Evolutionary conservation across 92 coral and sea anemone genomes (phyloP), one percentile per base, ranked within the genome.

Genomic region (Palythoa caribaeorum): DNA sequence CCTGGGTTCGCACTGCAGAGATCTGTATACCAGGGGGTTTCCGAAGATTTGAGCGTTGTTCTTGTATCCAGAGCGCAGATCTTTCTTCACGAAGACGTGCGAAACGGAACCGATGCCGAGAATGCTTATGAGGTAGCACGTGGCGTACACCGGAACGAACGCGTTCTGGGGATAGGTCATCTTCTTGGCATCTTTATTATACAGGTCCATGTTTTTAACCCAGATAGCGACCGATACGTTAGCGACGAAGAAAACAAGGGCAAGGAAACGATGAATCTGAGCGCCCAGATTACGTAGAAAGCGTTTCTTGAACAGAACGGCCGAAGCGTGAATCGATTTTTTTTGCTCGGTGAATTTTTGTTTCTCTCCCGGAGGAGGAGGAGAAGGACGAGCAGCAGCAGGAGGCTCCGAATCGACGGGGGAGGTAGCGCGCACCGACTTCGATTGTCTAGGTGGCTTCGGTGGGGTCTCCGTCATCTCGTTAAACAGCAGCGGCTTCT

Each of bases 141-240:
- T 11, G 9, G 38, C 73, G 5, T 69, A 69, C 5, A 69, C 38
- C 2, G 73, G 73, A 69, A 69, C 73, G n/a, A 69, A 69, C 1
- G 73, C 38, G 14, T 69, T 69, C 13, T 69, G 73, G 2, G 73
- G 73, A 20, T 69, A 69, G 5, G 73, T 69, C 19, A 69, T 4
- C 5, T 69, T 69, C n/a, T 69, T 69, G n/a, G 73, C 73, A 69
- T 69, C 73, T 69, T 69, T 69, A 69, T 69, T 69, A 69, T 69
- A 69, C 5, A 69, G 13, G 73, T 69, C 73, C 73, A 69, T 69
- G 14, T 7, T 69, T 38, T 69, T 69, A 28, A 69, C 19, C 73
- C 73, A 69, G 11, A 69, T 69, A 69, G 73, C 73, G 19, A 69
- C 19, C 40, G 73, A 69, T 20, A 69, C 2, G 19, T 69, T 69